Percentiles rank a stretch among this genome's conserved stretches.
phyloP scores from a whole-genome alignment of 1,140 invertebrate species.

The Helicoverpa zea region DNA sequence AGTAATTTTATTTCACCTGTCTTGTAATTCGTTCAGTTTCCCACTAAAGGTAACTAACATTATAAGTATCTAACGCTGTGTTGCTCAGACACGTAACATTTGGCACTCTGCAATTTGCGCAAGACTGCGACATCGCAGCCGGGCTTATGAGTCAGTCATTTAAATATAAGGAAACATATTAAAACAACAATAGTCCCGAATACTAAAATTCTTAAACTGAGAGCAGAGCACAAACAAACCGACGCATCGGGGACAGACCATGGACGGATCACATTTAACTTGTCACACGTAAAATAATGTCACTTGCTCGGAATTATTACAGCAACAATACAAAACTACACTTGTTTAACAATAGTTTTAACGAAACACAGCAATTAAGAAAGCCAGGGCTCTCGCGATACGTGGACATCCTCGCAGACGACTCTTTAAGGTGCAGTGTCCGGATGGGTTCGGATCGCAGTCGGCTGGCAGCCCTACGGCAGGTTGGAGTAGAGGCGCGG shows the following conservation, averaged over 20 bases:
- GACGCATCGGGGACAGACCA: slow-evolving; percentile 36
- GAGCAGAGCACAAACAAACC: slow-evolving; percentile 6
- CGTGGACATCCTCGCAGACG: no score
- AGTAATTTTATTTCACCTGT: slow-evolving; percentile 69
- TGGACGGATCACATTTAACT: slow-evolving; percentile 60
- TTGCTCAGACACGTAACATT: neutral
- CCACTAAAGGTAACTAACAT: slow-evolving; percentile 30
- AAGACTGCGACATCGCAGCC: neutral
- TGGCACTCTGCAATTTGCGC: neutral
- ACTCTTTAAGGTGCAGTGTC: no score
- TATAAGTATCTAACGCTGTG: slow-evolving; percentile 10
- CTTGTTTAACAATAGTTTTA: slow-evolving; percentile 13
- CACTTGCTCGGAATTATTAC: neutral
- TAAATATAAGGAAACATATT: neutral
- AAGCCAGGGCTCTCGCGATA: neutral
- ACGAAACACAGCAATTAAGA: neutral
- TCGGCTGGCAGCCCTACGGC: slow-evolving; percentile 15
- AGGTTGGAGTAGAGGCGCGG: slow-evolving; percentile 57
- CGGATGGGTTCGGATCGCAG: neutral
- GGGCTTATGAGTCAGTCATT: neutral
- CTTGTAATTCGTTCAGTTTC: slow-evolving; percentile 82
- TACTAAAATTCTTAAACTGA: neutral
- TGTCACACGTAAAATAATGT: slow-evolving; percentile 24
- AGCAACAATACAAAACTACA: slow-evolving; percentile 27
- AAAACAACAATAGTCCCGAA: neutral